Percentiles rank a stretch among this genome's conserved stretches.
phyloP scores from a whole-genome alignment of 23 tunicate species.

The Aplidium turbinatum region DNA sequence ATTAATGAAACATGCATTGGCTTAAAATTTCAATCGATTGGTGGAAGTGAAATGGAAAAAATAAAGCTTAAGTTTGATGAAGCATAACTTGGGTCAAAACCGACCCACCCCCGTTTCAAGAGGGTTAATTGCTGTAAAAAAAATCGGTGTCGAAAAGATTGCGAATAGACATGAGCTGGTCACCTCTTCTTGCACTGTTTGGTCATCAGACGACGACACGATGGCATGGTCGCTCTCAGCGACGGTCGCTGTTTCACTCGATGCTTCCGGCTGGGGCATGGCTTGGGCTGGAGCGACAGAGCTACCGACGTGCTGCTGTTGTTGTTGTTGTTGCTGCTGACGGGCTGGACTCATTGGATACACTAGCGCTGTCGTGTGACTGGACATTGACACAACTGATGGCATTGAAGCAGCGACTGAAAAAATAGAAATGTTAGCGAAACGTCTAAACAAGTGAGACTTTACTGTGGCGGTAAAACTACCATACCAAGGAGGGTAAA shows the following conservation, averaged over 20 bases:
- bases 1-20: no score
- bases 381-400: slow-evolving; percentile 5
- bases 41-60: no score
- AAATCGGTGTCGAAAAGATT: no score
- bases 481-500: no score
- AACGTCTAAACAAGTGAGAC: no score
- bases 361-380: slow-evolving; percentile 68
- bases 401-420: slow-evolving; percentile 30
- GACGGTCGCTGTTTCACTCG: slow-evolving; percentile 23
- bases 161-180: not conserved
- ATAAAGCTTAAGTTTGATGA: no score
- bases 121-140: no score
- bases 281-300: slow-evolving; percentile 27
- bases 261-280: slow-evolving; percentile 2
- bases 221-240: slow-evolving; percentile 80
- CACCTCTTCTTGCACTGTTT: slow-evolving; percentile 61
- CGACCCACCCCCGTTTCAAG: no score
- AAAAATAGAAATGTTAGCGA: slow-evolving; percentile 2
- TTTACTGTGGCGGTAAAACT: no score
- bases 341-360: slow-evolving; percentile 87
- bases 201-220: slow-evolving; percentile 88
- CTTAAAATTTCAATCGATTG: no score
- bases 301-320: slow-evolving; percentile 36
- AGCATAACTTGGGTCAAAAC: no score
- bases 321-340: slow-evolving; percentile 49